These are phyloP conservation scores for Sebastes cheni DNA, from an alignment of 2,797 vertebrate species.

Conservation along the genomic window DNA sequence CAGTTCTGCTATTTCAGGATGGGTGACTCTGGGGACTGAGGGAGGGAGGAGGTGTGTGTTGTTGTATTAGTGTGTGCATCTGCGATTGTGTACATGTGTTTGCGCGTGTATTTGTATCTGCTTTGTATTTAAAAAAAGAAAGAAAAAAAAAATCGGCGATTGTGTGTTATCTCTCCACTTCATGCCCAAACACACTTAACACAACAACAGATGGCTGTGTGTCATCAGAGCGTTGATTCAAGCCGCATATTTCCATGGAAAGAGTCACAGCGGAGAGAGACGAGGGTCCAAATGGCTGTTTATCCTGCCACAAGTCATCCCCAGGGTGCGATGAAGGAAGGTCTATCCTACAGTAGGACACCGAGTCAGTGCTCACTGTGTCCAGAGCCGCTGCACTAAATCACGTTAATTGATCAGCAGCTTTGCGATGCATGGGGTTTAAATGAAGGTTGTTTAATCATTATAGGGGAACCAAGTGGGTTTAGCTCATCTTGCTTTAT, in stretches of 20 bases:
- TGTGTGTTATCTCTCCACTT: slow-evolving; percentile 73
- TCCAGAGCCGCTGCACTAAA: slow-evolving; percentile 71
- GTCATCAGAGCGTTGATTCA: slow-evolving; percentile 83
- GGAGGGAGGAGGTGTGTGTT: slow-evolving; percentile 31
- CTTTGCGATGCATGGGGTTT: slow-evolving; percentile 70
- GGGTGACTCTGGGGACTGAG: slow-evolving; percentile 57
- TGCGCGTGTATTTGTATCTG: slow-evolving; percentile 22
- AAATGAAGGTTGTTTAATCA: slow-evolving; percentile 81
- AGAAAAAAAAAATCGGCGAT: slow-evolving; percentile 11
- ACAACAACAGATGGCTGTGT: slow-evolving; percentile 84
- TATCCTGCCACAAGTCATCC: slow-evolving; percentile 80
- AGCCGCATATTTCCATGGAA: slow-evolving; percentile 79
- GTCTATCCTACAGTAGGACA: slow-evolving; percentile 76
- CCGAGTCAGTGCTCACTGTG: slow-evolving; percentile 66
- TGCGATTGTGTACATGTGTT: slow-evolving; percentile 25
- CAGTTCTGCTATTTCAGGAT: slow-evolving; percentile 76
- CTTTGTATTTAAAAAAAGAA: slow-evolving; percentile 29
- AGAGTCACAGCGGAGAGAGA: slow-evolving; percentile 78
- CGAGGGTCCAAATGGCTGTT: slow-evolving; percentile 82
- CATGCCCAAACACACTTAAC: slow-evolving; percentile 80
- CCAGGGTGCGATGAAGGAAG: slow-evolving; percentile 79
- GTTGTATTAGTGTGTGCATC: slow-evolving; percentile 35
- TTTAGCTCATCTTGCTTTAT: slow-evolving; percentile 62
- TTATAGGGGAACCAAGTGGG: slow-evolving; percentile 58
- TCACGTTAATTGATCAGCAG: slow-evolving; percentile 78